Base-by-base conservation (phyloP, 2,797 vertebrate species). In the Periophthalmus magnuspinnatus region DNA sequence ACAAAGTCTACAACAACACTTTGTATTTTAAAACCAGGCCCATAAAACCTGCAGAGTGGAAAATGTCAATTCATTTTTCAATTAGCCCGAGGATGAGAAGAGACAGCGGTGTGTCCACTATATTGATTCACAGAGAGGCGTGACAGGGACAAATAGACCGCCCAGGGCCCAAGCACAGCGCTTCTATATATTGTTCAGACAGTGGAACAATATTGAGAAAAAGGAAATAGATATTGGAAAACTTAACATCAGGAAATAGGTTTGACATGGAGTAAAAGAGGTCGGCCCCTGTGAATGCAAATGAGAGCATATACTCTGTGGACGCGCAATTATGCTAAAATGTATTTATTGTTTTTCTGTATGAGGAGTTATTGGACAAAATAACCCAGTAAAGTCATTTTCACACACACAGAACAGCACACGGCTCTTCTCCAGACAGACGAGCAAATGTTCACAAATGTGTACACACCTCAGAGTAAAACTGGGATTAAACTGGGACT, bases 111-210 rank as follows among this genome's bases (percentile, higher is more conserved):
- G 70, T 73, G 69, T 85, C 72, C 81, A 73, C 50, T 52, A 59
- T 82, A 82, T 83, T 61, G 80, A 82, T 84, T 82, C n/a, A 71
- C 66, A 72, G 64, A 65, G 68, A 69, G 72, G 59, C 77, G 66
- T 75, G 77, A 70, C 78, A 74, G 68, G 81, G 75, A 86, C 57
- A 66, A 80, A 86, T 65, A 52, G 69, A 70, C 58, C 76, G 79
- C 82, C 16, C 65, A 19, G 68, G 81, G 36, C 11, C 34, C 65
- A 47, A 8, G 70, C 33, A 56, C 59, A 33, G 50, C 19, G 57
- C 67, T 55, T 69, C 58, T 68, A n/a, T 50, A 17, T 45, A 69
- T 74, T 11, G 10, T 64, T 76, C 54, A 79, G 6, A 71, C 33
- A 34, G 17, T 56, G 70, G 45, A 71, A n/a, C 63, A 5, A 59